These are phyloP conservation scores for Strongylocentrotus purpuratus DNA, from an alignment of 35 echinoderm and acorn worm species.

Conservation along the genomic window DNA sequence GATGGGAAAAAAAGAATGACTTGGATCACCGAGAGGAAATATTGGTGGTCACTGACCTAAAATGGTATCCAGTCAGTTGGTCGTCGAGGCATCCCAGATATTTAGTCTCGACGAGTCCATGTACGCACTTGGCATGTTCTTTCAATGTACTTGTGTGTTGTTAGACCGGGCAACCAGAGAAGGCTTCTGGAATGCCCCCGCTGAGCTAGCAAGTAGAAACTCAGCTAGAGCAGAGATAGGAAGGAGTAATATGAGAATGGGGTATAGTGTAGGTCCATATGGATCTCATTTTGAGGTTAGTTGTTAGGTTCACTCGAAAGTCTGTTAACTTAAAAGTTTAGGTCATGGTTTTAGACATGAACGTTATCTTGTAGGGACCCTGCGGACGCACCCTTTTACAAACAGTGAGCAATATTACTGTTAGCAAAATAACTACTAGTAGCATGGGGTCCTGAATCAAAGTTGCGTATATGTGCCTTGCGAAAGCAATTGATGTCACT, in stretches of 20 bases:
- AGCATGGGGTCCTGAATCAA: too few relatives aligned
- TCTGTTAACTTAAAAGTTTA: not conserved
- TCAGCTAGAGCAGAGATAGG: not conserved
- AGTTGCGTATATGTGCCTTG: too few relatives aligned
- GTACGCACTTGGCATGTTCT: constrained; percentile 12
- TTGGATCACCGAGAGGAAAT: not conserved
- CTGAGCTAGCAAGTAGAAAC: constrained; percentile 4
- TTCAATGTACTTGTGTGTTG: not conserved
- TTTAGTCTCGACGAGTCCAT: not conserved
- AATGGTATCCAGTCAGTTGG: constrained; percentile 23
- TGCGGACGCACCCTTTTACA: too few relatives aligned
- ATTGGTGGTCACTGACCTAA: constrained; percentile 35
- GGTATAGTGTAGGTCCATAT: not conserved
- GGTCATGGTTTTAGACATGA: too few relatives aligned
- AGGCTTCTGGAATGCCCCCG: constrained; percentile 28
- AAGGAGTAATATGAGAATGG: not conserved
- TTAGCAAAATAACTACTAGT: too few relatives aligned
- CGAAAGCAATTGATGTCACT: too few relatives aligned
- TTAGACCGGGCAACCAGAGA: not conserved
- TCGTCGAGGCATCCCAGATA: not conserved
- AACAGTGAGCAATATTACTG: too few relatives aligned
- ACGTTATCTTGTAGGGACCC: too few relatives aligned
- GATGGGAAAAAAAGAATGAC: not conserved
- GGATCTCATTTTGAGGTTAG: not conserved
- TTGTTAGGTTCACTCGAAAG: not conserved